Evolutionary conservation across 2,797 vertebrate species (phyloP), one percentile per base, ranked within the genome.

Genomic region (Anguilla pacifica): DNA sequence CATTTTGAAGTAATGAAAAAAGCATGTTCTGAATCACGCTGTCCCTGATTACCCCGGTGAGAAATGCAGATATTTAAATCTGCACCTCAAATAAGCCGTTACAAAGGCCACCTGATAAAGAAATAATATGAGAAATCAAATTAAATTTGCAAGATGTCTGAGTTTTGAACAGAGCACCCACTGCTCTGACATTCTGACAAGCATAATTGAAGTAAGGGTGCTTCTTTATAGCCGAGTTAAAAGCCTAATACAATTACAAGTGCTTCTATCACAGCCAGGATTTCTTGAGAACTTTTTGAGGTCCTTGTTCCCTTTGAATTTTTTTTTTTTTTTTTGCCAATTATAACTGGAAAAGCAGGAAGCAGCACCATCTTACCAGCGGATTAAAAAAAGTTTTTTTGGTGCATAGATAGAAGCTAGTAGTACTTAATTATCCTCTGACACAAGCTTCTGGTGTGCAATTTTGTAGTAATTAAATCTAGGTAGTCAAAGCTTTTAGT

Each of bases 191-290:
- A 91, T 84, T 88, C 86, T 90, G 84, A 93, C 93, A 94, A 92
- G 89, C 82, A 90, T 90, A 88, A 92, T 57, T 91, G 89, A 91
- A 91, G 86, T 87, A 93, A 92, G 82, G 86, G 88, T 4, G 85
- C 87, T 87, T 92, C 87, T 91, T 92, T 88, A 83, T 79, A 92
- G 91, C 92, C 88, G 70, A 86, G 91, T 87, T 92, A 90, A 92
- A 92, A 90, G 92, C 92, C 91, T 91, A 90, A 92, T 92, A 93
- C 91, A 93, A 92, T 93, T 92, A 92, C 91, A 94, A 93, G 90
- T 89, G 87, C 89, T 90, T 86, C 91, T 90, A 91, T 92, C 92
- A 93, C 90, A 88, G 86, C 90, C 88, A 87, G 39, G 28, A 79
- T 85, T 82, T 70, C 86, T 72, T 64, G 46, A 87, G 57, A 83